Evolutionary conservation across 2,113 vertebrate species (phyloP).

Genomic region (Gallinago paraguaiae): DNA sequence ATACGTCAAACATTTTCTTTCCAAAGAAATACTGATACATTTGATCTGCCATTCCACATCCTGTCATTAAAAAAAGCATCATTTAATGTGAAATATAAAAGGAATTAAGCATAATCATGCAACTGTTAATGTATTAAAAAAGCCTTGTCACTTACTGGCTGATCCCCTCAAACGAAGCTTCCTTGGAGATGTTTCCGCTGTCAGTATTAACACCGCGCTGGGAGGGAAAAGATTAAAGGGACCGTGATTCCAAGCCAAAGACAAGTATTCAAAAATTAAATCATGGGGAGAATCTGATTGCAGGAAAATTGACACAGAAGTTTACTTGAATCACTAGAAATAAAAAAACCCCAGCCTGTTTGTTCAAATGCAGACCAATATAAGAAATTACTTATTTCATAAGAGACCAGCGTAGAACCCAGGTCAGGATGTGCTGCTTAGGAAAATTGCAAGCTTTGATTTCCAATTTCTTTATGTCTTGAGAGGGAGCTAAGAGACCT

Average conservation of each 20-base stretch:
- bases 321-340: background rate
- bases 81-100: background rate
- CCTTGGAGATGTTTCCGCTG: slow-evolving; percentile 85
- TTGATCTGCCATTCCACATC: background rate
- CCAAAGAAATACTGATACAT: background rate
- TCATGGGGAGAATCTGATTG: background rate
- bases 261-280: background rate
- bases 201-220: slow-evolving; percentile 92
- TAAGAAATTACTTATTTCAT: background rate
- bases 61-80: background rate
- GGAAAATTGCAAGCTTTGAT: background rate
- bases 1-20: background rate
- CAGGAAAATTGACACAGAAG: background rate
- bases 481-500: background rate
- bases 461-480: background rate
- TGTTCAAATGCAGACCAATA: background rate
- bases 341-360: background rate
- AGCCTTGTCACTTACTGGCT: slow-evolving; percentile 82
- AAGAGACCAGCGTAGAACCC: background rate
- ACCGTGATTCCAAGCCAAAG: background rate
- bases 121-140: background rate
- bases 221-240: background rate
- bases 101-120: background rate
- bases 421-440: background rate
- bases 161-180: slow-evolving; percentile 94